Evolutionary conservation across 2,888 invertebrate genomes (phyloP).

Genomic region (Actias luna): DNA sequence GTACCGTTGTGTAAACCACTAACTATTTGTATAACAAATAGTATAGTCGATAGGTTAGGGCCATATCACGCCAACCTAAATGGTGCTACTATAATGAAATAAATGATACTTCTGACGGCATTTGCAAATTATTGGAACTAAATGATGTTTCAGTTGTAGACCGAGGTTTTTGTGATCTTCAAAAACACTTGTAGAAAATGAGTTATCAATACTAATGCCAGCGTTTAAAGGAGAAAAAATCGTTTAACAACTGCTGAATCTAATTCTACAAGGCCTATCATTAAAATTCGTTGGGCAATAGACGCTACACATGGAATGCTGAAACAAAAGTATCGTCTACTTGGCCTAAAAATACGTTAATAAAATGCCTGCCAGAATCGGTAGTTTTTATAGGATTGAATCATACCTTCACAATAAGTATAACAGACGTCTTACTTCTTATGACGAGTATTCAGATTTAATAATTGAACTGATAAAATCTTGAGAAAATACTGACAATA

Average conservation of each 20-base stretch:
- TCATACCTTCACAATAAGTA: too few relatives aligned
- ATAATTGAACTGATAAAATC: neutral
- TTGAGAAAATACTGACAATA: too few relatives aligned
- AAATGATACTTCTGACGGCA: neutral
- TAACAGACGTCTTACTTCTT: neutral
- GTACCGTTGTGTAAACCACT: neutral
- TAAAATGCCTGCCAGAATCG: neutral
- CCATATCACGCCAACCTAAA: neutral
- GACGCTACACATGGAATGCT: neutral
- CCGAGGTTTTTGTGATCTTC: neutral
- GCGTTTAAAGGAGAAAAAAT: neutral
- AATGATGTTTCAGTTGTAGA: too few relatives aligned
- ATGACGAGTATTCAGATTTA: neutral
- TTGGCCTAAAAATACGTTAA: neutral
- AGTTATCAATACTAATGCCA: too few relatives aligned
- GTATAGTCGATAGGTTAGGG: neutral
- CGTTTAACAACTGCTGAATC: neutral
- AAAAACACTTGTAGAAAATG: neutral
- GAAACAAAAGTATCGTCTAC: neutral
- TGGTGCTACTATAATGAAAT: too few relatives aligned
- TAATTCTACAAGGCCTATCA: neutral
- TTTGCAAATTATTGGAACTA: neutral
- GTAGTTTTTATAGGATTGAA: too few relatives aligned
- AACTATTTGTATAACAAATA: neutral
- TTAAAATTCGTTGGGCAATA: neutral